A percentile compares a stretch with the other conserved stretches of the same genome.
Conservation (phyloP, 2,888 invertebrate genomes). For the Chaetogeoica ovagalla region DNA sequence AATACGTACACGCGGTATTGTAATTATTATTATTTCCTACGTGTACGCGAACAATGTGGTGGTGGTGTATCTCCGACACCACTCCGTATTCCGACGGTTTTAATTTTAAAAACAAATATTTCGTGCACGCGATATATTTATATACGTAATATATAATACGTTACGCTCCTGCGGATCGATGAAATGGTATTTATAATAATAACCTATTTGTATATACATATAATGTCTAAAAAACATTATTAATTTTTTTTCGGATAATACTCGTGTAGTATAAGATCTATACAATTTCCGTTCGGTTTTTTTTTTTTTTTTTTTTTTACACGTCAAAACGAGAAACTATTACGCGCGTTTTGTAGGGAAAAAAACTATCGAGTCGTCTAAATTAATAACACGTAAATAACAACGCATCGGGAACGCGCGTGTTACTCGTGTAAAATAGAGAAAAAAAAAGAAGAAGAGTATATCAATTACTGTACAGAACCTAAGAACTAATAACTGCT, state of each 20-base stretch:
- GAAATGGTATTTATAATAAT: slow-evolving; percentile 3
- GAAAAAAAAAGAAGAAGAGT: no score
- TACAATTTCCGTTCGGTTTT: neutral
- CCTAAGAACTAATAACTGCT: no score
- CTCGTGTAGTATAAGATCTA: neutral
- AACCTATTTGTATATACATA: neutral
- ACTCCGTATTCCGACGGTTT: neutral
- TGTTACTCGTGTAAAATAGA: neutral
- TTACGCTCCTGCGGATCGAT: neutral
- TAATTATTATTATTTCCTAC: slow-evolving; percentile 4
- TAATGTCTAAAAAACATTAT: neutral
- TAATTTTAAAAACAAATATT: slow-evolving; percentile 46
- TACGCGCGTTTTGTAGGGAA: no score
- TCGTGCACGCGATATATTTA: slow-evolving; percentile 32
- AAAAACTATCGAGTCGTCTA: no score
- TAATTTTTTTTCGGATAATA: slow-evolving; percentile 9
- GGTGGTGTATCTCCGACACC: neutral
- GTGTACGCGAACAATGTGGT: neutral
- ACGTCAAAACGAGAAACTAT: neutral
- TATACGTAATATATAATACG: no score
- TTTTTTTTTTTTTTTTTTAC: neutral
- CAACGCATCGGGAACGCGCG: neutral
- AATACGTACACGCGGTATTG: no score
- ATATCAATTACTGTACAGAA: no score
- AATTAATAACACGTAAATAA: neutral